Conservation (phyloP, 2,113 vertebrate genomes). For the Gyps fulvus region DNA sequence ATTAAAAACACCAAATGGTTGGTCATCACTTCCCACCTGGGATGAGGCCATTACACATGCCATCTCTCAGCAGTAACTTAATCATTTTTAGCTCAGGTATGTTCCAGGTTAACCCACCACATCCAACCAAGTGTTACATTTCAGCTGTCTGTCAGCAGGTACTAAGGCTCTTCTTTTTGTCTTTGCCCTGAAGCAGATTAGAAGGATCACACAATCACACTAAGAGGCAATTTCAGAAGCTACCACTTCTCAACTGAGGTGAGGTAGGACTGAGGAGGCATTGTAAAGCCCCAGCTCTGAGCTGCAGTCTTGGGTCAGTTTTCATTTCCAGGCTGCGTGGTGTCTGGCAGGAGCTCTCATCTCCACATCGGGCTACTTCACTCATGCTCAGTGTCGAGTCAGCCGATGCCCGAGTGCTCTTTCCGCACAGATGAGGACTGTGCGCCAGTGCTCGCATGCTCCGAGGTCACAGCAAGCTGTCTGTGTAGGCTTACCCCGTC, state of each 20-base stretch:
- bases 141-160: neutral
- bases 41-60: neutral
- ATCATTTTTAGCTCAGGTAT: neutral
- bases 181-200: neutral
- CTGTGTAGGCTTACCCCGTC: neutral
- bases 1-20: neutral
- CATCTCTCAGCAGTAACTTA: neutral
- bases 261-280: neutral
- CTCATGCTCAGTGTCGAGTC: neutral
- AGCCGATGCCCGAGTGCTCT: accelerated
- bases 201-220: neutral
- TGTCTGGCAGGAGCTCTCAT: neutral
- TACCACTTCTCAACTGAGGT: neutral
- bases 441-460: accelerated
- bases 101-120: neutral
- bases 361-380: neutral
- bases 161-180: neutral
- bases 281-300: neutral
- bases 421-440: neutral
- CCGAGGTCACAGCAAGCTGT: neutral
- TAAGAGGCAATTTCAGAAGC: neutral
- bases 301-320: neutral
- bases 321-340: neutral
- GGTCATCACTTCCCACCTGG: neutral
- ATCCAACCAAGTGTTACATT: neutral